Percentiles rank a stretch among this genome's conserved stretches.
Evolutionary conservation across 2,888 invertebrate species (phyloP).

Genomic region (Leptinotarsa haldemani): DNA sequence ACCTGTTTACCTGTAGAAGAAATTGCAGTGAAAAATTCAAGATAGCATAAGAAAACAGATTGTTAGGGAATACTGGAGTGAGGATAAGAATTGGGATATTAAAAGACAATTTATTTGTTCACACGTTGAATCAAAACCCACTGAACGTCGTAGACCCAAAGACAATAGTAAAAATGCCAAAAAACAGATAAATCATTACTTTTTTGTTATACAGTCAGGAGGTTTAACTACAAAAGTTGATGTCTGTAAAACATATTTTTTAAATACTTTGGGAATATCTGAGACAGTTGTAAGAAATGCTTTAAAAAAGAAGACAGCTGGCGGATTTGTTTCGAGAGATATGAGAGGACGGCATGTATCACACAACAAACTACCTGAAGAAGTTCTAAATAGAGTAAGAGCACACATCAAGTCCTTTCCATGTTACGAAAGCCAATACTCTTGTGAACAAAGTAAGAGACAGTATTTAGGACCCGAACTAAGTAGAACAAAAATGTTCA

Average conservation of each 20-base stretch:
- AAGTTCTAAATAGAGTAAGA: not conserved
- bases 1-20: not conserved
- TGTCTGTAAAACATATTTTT: conserved; percentile 23
- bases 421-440: conserved; percentile 28
- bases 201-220: not conserved
- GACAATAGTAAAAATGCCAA: not conserved
- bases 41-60: conserved; percentile 11
- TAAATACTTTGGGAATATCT: conserved; percentile 31
- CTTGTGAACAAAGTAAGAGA: conserved; percentile 18
- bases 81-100: conserved; percentile 19
- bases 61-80: conserved; percentile 19
- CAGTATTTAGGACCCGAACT: conserved; percentile 22
- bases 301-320: conserved; percentile 24
- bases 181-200: not conserved
- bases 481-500: conserved; percentile 25
- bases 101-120: conserved; percentile 18
- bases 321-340: conserved; percentile 28
- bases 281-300: conserved; percentile 29
- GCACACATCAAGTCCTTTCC: conserved; percentile 28
- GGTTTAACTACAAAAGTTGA: not conserved
- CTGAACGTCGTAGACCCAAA: conserved; percentile 12
- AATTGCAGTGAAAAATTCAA: conserved; percentile 5
- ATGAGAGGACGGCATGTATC: conserved; percentile 32
- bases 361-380: conserved; percentile 27
- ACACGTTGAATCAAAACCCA: conserved; percentile 16